A percentile compares a stretch with the other conserved stretches of the same genome.
Evolutionary conservation across 2,888 invertebrate species (phyloP).

Genomic region (Pheosia tremula): DNA sequence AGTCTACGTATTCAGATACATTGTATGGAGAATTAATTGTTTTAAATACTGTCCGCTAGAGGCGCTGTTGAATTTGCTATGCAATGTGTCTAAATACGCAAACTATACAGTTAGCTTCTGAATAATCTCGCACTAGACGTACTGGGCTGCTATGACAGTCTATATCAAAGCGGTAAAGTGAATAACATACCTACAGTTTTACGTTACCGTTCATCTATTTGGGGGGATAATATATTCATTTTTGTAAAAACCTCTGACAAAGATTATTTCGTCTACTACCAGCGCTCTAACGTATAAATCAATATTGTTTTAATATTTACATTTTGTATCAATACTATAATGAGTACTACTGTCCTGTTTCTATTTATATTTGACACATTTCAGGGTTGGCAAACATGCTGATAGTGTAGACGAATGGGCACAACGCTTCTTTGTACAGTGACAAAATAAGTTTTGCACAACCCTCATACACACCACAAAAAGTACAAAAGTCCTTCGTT

Average conservation of each 20-base stretch:
- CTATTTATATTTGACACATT: constrained; percentile 65
- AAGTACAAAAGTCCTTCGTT: constrained; percentile 77
- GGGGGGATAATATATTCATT: neutral
- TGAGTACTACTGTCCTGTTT: constrained; percentile 46
- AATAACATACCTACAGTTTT: neutral
- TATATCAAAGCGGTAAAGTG: constrained; percentile 11
- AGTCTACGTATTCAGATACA: no score
- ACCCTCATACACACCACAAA: constrained; percentile 76
- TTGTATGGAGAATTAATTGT: no score
- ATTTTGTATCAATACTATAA: constrained; percentile 45
- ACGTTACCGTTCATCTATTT: neutral
- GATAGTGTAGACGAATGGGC: constrained; percentile 33
- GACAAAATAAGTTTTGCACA: constrained; percentile 52
- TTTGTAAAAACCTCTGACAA: constrained; percentile 36
- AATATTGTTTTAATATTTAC: constrained; percentile 46
- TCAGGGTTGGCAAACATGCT: constrained; percentile 56
- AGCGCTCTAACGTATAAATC: constrained; percentile 48
- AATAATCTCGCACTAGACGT: no score
- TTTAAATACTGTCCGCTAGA: no score
- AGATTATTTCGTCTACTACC: constrained; percentile 41
- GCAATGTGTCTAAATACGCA: no score
- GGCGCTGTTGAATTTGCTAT: no score
- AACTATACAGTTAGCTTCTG: no score
- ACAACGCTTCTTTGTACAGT: constrained; percentile 38
- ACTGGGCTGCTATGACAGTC: constrained; percentile 13